Evolutionary conservation across 2,113 vertebrate genomes (phyloP).

Genomic region (Cynopterus brachyotis): DNA sequence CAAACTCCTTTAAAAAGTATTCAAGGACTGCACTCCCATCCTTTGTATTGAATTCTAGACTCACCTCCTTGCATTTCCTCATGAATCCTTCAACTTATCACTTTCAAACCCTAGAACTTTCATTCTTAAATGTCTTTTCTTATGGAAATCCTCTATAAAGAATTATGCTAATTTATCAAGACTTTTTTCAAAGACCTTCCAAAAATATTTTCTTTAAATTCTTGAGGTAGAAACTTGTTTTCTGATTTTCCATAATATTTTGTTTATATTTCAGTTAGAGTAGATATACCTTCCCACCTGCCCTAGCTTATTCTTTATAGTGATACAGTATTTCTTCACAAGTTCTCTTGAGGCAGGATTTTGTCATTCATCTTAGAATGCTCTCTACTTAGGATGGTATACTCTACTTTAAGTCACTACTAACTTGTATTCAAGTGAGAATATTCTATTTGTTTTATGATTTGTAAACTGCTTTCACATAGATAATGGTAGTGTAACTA

Average conservation of each 20-base stretch:
- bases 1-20: not conserved
- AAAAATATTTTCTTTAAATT: not conserved
- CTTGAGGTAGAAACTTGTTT: not conserved
- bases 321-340: not conserved
- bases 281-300: not conserved
- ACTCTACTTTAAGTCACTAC: not conserved
- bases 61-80: not conserved
- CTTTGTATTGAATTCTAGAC: not conserved
- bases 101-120: not conserved
- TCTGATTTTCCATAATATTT: not conserved
- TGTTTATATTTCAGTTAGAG: not conserved
- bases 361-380: not conserved
- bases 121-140: not conserved
- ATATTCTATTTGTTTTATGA: not conserved
- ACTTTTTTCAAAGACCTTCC: not conserved
- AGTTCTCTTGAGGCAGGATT: not conserved
- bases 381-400: not conserved
- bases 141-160: not conserved
- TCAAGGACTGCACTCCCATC: not conserved
- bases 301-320: not conserved
- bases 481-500: not conserved
- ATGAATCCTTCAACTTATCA: not conserved
- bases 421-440: not conserved
- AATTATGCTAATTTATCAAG: not conserved
- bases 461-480: not conserved